A percentile compares a stretch with the other conserved stretches of the same genome.
phyloP scores from a whole-genome alignment of 1,140 invertebrate genomes.

The Drosophila jambulina region DNA sequence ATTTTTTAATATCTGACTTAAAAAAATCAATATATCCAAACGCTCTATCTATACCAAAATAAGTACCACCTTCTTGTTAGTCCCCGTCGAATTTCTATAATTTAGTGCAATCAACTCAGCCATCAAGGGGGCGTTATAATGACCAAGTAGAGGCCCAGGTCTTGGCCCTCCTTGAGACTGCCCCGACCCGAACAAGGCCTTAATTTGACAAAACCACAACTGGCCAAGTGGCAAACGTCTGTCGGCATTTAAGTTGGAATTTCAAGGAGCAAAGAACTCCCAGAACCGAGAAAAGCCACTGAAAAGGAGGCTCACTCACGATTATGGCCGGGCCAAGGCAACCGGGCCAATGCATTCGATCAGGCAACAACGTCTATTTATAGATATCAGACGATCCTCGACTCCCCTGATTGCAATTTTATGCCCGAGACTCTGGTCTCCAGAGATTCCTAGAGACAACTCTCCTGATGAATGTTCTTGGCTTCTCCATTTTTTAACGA shows the following conservation, averaged over 20 bases:
- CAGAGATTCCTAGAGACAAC: not conserved
- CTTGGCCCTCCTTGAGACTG: conserved; percentile 3
- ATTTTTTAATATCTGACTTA: not conserved
- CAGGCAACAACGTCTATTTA: conserved; percentile 57
- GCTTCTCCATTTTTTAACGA: conserved; percentile 12
- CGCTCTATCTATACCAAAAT: not conserved
- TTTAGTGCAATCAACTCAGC: conserved; percentile 62
- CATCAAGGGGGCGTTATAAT: conserved; percentile 68
- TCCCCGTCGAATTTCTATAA: conserved; percentile 50
- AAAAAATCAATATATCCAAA: too few species aligned
- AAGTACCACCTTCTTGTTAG: not conserved
- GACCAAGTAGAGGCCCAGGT: conserved; percentile 30
- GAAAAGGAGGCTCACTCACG: conserved; percentile 16
- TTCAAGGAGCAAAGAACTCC: conserved; percentile 28
- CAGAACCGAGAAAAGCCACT: not conserved
- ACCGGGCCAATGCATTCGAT: conserved; percentile 39
- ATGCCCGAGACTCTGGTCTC: conserved; percentile 9
- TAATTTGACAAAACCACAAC: conserved; percentile 62
- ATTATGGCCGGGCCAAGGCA: conserved; percentile 48
- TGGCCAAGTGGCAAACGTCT: conserved; percentile 58
- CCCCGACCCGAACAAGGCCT: conserved; percentile 33
- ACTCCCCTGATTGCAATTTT: conserved; percentile 21
- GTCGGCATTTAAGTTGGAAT: conserved; percentile 21
- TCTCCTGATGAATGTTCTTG: conserved; percentile 47
- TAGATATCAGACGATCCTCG: conserved; percentile 55